Base-by-base conservation (phyloP, 2,113 vertebrate species). In the Periophthalmus modestus region DNA sequence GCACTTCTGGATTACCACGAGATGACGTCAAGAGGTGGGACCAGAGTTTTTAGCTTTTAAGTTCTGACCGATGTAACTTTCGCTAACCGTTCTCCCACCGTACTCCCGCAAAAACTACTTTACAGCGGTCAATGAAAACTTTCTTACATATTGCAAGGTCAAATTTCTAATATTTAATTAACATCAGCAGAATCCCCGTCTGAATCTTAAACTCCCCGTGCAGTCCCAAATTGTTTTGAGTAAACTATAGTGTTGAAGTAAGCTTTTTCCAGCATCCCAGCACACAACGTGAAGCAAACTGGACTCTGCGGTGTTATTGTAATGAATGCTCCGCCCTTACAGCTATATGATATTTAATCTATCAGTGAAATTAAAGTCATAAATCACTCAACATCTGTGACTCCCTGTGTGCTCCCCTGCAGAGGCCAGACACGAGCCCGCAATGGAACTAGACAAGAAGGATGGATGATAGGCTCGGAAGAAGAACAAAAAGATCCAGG, bases 281-380 rank as follows among this genome's bases (percentile, higher is more conserved):
- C 71, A 61, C 36, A 73, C 2, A 39, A 67, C 74, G 59, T 68
- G 2, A 75, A 74, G 74, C 75, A 72, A 71, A 69, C 63, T 48
- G 61, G 33, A 66, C 63, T 79, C 82, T 5, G 33, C 73, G 70
- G 69, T 12, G 73, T 71, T 69, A 57, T 72, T 66, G 59, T 85
- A 82, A 88, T 89, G 84, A 87, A 80, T 34, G 62, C 77, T 68
- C 71, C 10, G 13, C 62, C 77, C 66, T 76, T 75, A 79, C 72
- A 72, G 77, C 79, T 71, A 33, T 66, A 78, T 86, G 68, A 84
- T 87, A 79, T 81, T 89, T 85, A 83, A 90, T 90, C 72, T 77
- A 88, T 82, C 80, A 62, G 74, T 79, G 70, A 88, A 91, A 91
- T 91, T 90, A 91, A 89, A 91, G 75, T 69, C 79, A 87, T 91